Base-by-base conservation (phyloP, 2,113 vertebrate species). In the Motacilla tschutschensis region DNA sequence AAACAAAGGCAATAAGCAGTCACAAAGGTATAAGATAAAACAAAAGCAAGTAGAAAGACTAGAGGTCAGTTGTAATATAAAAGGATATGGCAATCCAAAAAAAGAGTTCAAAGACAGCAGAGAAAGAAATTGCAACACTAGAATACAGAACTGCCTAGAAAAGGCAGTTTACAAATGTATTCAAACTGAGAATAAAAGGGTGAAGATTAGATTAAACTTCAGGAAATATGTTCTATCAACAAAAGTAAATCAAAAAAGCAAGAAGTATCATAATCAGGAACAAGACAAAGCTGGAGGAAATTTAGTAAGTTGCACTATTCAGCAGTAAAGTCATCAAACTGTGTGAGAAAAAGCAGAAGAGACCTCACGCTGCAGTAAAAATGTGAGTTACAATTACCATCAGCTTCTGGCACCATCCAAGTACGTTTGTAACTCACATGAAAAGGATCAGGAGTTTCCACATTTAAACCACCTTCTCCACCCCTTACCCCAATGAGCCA, bases 401-500 rank as follows among this genome's bases (percentile, higher is more conserved):
- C 44, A 85, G 76, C 38, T 85, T 83, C 83, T 85, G 79, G 29
- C 79, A 77, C 28, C 48, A 77, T 59, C 76, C 43, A 71, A 36
- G 48, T 29, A n/a, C 5, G 9, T 44, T 54, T 79, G 60, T 83
- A 90, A 89, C 73, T 74, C 51, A n/a, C 44, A 66, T 60, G 31
- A 92, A 90, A 93, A 83, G 48, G 25, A 66, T 47, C 60, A 67
- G 36, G 57, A 71, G 41, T 67, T 93, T 63, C 69, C 73, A 87
- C 57, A 76, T 14, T 71, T 9, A 87, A 84, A 66, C 35, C 77
- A 85, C 79, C 26, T 71, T 85, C 72, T 81, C 84, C 64, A 91
- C 58, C 87, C 88, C 85, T 78, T 91, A 87, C 65, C 76, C 70
- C 78, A 72, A 19, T 21, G 7, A 87, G 76, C 41, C 87, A 89